Base-by-base conservation (phyloP, 2,113 vertebrate species). In the Eulacestoma nigropectus region DNA sequence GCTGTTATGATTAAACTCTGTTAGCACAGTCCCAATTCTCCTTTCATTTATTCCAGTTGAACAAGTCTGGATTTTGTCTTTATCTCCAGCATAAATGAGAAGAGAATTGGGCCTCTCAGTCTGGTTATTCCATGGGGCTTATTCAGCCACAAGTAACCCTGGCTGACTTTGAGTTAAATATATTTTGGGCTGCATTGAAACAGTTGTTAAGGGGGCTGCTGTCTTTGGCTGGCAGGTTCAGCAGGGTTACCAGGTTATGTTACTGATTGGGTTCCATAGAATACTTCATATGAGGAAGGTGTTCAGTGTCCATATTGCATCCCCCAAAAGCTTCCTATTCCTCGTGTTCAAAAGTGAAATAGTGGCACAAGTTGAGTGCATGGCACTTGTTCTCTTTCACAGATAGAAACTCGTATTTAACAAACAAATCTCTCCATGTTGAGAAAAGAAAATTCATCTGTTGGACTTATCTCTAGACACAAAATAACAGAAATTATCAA, bases 21-120 rank as follows among this genome's bases (percentile, higher is more conserved):
- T 64, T 92, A 89, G 60, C 65, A 81, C n/a, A 59, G 85, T 87
- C 83, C 69, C 93, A 84, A 41, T 93, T 94, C 80, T 93, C 39
- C n/a, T 90, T 90, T 70, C 80, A 81, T 95, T 94, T 94, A 76
- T 82, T 93, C 60, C 78, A 70, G 62, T 65, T 65, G 77, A 95
- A 83, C 80, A 63, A 93, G 50, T 67, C 55, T 90, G 69, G 29
- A 59, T 93, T 89, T 95, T 92, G 74, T 86, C 69, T 80, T 82
- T 78, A 65, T 86, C 72, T 62, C 53, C 47, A 47, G 1, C 41
- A 62, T 47, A 77, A 93, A 70, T 81, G 68, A 86, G 68, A 62
- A 59, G 65, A 55, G 32, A 78, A 75, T 70, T 83, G 49, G 18
- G 49, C 75, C n/a, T 84, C 64, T 90, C 52, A 52, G 56, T 77